Percentiles rank a stretch among this genome's conserved stretches.
These are phyloP conservation scores for Bruchidius siliquastri DNA, from an alignment of 2,888 invertebrate species.

Conservation along the genomic window DNA sequence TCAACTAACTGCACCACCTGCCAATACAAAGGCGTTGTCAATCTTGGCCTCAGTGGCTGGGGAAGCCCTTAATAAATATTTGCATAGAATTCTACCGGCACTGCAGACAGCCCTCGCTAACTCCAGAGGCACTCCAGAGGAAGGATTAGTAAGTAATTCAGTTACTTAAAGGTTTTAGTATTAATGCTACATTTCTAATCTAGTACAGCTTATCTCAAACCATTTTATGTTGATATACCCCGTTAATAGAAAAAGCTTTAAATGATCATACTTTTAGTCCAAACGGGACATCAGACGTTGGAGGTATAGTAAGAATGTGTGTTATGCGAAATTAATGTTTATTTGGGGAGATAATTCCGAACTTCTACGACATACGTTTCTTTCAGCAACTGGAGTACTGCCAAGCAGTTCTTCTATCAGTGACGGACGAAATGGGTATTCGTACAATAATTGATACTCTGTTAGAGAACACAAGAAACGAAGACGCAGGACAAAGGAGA, in stretches of 20 bases:
- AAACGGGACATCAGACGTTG: no score
- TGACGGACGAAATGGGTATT: constrained; percentile 82
- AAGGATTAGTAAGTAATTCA: constrained; percentile 30
- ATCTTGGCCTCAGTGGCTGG: constrained; percentile 93
- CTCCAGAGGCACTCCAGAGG: constrained; percentile 56
- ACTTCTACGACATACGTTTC: not conserved
- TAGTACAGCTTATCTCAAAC: no score
- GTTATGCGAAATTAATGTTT: no score
- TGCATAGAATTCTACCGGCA: constrained; percentile 89
- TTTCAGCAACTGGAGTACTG: constrained; percentile 81
- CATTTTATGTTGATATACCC: no score
- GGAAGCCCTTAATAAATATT: constrained; percentile 83
- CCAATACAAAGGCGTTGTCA: constrained; percentile 90
- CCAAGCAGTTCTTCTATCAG: constrained; percentile 87
- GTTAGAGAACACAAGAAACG: constrained; percentile 68
- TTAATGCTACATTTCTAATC: no score
- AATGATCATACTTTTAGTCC: no score
- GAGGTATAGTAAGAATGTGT: no score
- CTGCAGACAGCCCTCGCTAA: constrained; percentile 71
- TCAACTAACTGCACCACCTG: constrained; percentile 81
- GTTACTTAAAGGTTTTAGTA: not conserved
- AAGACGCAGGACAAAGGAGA: constrained; percentile 61
- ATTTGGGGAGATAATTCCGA: not conserved
- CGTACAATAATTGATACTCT: constrained; percentile 83
- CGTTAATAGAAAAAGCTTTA: no score